Conservation (phyloP, 2,888 invertebrate species). For the Chydorus sphaericus region DNA sequence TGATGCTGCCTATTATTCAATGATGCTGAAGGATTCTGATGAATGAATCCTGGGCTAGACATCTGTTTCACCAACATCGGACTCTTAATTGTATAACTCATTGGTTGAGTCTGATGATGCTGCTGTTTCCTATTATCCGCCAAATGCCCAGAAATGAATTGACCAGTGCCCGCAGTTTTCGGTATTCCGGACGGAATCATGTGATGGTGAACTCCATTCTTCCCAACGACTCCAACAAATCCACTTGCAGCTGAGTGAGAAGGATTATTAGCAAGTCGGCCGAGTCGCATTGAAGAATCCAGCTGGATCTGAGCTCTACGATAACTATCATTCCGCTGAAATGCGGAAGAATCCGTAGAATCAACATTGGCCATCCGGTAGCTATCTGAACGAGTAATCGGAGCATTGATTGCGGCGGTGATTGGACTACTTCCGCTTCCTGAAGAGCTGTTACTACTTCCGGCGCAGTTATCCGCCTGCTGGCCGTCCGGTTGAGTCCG, state of each 20-base stretch:
- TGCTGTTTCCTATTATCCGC: not conserved
- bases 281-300: not conserved
- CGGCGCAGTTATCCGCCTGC: too few relatives aligned
- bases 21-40: too few relatives aligned
- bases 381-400: constrained; percentile 28
- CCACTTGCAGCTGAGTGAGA: too few relatives aligned
- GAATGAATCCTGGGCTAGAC: not conserved
- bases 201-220: not conserved
- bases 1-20: too few relatives aligned
- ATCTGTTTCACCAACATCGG: not conserved
- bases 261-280: not conserved
- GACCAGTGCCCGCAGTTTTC: not conserved
- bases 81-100: not conserved
- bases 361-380: constrained; percentile 12
- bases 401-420: not conserved
- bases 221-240: not conserved
- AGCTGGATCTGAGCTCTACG: constrained; percentile 41
- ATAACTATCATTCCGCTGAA: constrained; percentile 72
- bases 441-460: not conserved
- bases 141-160: not conserved
- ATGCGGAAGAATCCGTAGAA: not conserved
- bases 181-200: not conserved
- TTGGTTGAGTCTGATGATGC: not conserved
- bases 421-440: not conserved
- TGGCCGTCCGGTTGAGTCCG: constrained; percentile 1